A percentile compares a stretch with the other conserved stretches of the same genome.
These are phyloP conservation scores for Allobates femoralis DNA, from an alignment of 2,797 vertebrate species.

Conservation along the genomic window DNA sequence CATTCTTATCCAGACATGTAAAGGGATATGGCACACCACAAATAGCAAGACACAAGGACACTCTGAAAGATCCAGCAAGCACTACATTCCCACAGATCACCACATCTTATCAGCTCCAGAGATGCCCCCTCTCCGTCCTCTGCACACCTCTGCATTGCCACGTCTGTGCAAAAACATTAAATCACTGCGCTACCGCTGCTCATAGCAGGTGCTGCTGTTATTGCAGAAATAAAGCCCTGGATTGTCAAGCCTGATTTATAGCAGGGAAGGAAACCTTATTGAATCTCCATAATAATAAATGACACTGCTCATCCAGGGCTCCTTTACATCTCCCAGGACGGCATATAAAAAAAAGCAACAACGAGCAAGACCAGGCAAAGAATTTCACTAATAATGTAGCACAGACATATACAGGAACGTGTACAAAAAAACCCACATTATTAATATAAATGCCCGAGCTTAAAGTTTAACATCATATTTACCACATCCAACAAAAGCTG, in stretches of 20 bases:
- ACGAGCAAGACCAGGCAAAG: not conserved
- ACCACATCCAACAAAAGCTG: not conserved
- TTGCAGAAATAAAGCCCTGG: conserved; percentile 74
- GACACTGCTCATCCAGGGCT: conserved; percentile 65
- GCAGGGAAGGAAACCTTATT: conserved; percentile 71
- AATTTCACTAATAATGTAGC: not conserved
- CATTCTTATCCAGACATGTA: conserved; percentile 24
- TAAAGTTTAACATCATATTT: not conserved
- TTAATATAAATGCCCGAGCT: not conserved
- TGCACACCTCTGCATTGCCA: not conserved
- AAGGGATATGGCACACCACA: conserved; percentile 27
- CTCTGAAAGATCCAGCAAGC: not conserved
- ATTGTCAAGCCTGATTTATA: conserved; percentile 72
- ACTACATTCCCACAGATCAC: not conserved
- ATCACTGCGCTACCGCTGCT: conserved; percentile 53
- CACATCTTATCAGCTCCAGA: not conserved
- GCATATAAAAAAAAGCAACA: conserved; percentile 59
- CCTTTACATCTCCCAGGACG: conserved; percentile 66
- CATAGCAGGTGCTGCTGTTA: conserved; percentile 64
- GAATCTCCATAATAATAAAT: conserved; percentile 74
- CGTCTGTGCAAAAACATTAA: conserved; percentile 44
- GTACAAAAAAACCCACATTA: not conserved
- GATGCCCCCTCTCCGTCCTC: not conserved
- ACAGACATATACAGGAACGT: not conserved
- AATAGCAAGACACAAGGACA: conserved; percentile 47